Percentiles rank a stretch among this genome's conserved stretches.
These are phyloP conservation scores for Chaetodon trifasciatus DNA, from an alignment of 2,797 vertebrate genomes.

Conservation along the genomic window DNA sequence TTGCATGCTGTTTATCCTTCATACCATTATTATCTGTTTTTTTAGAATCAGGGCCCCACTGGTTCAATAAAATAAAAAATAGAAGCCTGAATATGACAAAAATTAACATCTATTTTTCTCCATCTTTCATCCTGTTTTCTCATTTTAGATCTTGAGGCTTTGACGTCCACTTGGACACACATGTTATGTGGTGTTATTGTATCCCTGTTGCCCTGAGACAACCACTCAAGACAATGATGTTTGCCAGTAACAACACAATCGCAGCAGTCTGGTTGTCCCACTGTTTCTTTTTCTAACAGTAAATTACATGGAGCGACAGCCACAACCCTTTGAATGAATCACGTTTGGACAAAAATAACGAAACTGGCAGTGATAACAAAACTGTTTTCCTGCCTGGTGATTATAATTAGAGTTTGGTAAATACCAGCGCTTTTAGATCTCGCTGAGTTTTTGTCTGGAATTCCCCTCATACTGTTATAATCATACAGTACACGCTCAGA, in stretches of 20 bases:
- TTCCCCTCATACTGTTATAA: constrained; percentile 64
- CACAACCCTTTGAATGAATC: constrained; percentile 72
- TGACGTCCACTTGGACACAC: constrained; percentile 27
- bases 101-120: neutral
- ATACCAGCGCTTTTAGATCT: constrained; percentile 50
- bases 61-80: neutral
- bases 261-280: constrained; percentile 54
- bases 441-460: constrained; percentile 52
- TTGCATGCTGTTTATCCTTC: neutral
- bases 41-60: no score
- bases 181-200: constrained; percentile 58
- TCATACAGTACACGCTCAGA: constrained; percentile 39
- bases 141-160: constrained; percentile 41
- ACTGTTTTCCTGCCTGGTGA: constrained; percentile 60
- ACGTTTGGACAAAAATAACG: constrained; percentile 71
- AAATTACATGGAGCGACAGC: constrained; percentile 73
- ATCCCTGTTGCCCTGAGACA: constrained; percentile 63
- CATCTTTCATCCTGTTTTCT: constrained; percentile 26
- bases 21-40: neutral
- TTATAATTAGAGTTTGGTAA: constrained; percentile 67
- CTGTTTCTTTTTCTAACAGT: constrained; percentile 68
- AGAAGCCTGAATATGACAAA: constrained; percentile 27
- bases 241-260: constrained; percentile 77
- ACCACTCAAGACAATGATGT: constrained; percentile 60
- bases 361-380: constrained; percentile 64